Conservation (phyloP, 1,140 invertebrate species). For the Bombus turneri region DNA sequence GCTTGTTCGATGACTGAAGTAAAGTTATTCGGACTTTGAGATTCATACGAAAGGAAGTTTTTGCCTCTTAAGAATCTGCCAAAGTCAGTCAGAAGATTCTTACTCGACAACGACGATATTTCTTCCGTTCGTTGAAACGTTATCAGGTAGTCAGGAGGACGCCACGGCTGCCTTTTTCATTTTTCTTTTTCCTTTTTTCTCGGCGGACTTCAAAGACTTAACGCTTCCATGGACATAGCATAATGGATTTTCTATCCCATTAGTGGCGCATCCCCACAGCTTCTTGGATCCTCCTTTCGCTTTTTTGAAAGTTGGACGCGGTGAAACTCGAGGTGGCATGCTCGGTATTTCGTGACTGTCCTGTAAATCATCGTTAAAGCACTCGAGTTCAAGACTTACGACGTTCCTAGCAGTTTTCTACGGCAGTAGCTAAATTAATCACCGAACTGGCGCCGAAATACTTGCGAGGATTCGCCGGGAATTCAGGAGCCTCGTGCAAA, state of each 20-base stretch:
- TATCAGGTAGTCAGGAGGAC: not conserved
- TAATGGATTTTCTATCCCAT: constrained; percentile 44
- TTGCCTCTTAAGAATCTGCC: not conserved
- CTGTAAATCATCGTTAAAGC: constrained; percentile 54
- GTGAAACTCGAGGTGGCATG: not conserved
- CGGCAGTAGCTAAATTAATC: constrained; percentile 42
- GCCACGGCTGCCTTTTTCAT: not conserved
- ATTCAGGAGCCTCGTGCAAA: not conserved
- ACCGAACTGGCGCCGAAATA: constrained; percentile 36
- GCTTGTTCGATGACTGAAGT: constrained; percentile 10
- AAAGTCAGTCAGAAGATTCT: constrained; percentile 14
- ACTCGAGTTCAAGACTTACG: constrained; percentile 30
- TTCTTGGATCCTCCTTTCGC: not conserved
- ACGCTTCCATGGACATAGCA: not conserved
- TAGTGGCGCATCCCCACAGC: not conserved
- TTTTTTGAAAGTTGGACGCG: not conserved
- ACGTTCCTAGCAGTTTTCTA: constrained; percentile 22
- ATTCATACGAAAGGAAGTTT: constrained; percentile 12
- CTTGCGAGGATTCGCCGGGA: constrained; percentile 7
- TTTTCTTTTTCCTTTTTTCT: not conserved
- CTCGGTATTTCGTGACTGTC: constrained; percentile 27
- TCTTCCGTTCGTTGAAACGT: not conserved
- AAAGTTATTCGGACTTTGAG: constrained; percentile 11
- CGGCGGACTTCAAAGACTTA: not conserved
- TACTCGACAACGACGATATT: not conserved